phyloP scores from a whole-genome alignment of 1,140 invertebrate species.

The Anthonomus grandis region DNA sequence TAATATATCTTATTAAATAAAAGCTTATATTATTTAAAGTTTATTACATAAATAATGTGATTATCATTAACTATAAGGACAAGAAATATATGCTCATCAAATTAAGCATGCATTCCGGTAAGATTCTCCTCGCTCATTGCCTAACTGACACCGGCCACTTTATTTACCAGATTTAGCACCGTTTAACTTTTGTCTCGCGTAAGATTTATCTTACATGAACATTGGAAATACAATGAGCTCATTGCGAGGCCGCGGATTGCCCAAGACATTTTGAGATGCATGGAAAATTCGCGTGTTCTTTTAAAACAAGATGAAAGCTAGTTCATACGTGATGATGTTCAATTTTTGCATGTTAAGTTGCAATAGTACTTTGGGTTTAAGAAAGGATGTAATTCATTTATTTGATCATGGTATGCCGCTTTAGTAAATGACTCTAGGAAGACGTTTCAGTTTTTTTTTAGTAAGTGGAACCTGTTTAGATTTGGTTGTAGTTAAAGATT shows the following conservation, averaged over 20 bases:
- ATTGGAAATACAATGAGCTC: slow-evolving; percentile 10
- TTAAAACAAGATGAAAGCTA: neutral
- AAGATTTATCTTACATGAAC: slow-evolving; percentile 19
- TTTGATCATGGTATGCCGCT: too few species aligned
- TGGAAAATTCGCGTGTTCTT: slow-evolving; percentile 11
- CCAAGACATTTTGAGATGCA: slow-evolving; percentile 10
- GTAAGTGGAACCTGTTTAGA: too few species aligned
- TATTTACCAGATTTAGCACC: slow-evolving; percentile 25
- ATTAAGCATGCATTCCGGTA: slow-evolving; percentile 1
- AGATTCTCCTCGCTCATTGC: slow-evolving; percentile 5
- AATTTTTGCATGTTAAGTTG: too few species aligned
- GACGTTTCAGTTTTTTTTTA: too few species aligned
- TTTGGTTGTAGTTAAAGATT: too few species aligned
- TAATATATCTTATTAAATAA: too few species aligned
- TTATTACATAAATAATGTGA: too few species aligned
- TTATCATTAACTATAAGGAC: too few species aligned
- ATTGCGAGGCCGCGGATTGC: neutral
- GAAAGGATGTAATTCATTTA: too few species aligned
- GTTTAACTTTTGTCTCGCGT: slow-evolving; percentile 20
- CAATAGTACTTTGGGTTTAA: too few species aligned
- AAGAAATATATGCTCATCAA: neutral
- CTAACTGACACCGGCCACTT: slow-evolving; percentile 20
- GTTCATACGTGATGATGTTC: neutral
- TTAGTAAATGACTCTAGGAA: too few species aligned
- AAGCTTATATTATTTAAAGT: too few species aligned